Percentiles rank a stretch among this genome's conserved stretches.
phyloP scores from a whole-genome alignment of 2,797 vertebrate species.

The Labroides dimidiatus region DNA sequence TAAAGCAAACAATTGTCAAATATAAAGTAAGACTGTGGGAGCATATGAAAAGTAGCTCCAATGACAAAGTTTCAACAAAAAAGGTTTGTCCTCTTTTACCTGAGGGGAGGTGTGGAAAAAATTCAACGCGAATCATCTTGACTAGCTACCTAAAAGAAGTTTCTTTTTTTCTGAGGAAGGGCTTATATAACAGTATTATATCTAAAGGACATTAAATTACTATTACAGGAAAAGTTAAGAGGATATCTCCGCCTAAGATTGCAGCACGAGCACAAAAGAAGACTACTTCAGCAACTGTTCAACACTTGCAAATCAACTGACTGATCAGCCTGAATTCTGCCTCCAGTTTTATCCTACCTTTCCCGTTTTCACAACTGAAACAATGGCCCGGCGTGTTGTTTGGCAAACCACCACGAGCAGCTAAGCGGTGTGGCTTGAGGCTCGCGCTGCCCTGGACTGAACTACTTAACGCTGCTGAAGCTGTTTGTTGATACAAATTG shows the following conservation, averaged over 20 bases:
- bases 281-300: background rate
- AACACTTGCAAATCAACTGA: background rate
- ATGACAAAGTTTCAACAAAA: background rate
- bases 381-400: slow-evolving; percentile 9
- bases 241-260: too few relatives aligned
- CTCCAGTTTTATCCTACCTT: slow-evolving; percentile 39
- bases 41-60: too few relatives aligned
- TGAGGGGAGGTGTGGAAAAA: too few relatives aligned
- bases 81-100: too few relatives aligned
- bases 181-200: too few relatives aligned
- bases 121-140: background rate
- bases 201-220: too few relatives aligned
- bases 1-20: too few relatives aligned
- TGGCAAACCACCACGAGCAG: slow-evolving; percentile 17
- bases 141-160: too few relatives aligned
- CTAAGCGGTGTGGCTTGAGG: background rate
- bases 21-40: too few relatives aligned
- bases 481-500: background rate
- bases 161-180: too few relatives aligned
- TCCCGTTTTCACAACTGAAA: background rate
- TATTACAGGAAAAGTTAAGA: too few relatives aligned
- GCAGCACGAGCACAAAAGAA: background rate
- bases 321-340: background rate
- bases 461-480: background rate
- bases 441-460: slow-evolving; percentile 8